Evolutionary conservation across 2,888 invertebrate genomes (phyloP).

Genomic region (Liopterus haemorrhoidalis): DNA sequence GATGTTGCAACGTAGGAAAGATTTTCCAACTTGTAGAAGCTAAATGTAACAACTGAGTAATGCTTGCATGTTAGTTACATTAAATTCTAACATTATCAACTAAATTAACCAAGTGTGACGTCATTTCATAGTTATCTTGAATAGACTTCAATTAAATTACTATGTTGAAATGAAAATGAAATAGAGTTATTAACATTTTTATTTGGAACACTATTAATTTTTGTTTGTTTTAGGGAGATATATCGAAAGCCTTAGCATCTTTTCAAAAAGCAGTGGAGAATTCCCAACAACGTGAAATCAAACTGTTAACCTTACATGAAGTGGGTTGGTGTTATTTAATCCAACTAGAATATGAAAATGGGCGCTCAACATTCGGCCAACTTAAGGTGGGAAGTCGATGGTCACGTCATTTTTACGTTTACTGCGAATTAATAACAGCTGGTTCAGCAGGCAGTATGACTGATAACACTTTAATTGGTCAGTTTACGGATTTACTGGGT

Average conservation of each 20-base stretch:
- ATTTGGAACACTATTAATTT: background rate
- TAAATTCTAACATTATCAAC: too few relatives aligned
- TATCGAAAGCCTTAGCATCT: slow-evolving; percentile 51
- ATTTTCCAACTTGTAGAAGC: too few relatives aligned
- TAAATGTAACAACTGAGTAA: too few relatives aligned
- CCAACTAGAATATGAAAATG: slow-evolving; percentile 52
- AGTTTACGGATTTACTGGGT: slow-evolving; percentile 35
- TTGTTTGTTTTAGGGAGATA: slow-evolving; percentile 51
- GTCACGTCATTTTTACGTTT: slow-evolving; percentile 61
- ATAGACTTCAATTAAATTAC: background rate
- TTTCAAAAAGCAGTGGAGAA: slow-evolving; percentile 55
- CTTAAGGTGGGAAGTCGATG: slow-evolving; percentile 57
- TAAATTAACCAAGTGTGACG: too few relatives aligned
- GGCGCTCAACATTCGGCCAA: slow-evolving; percentile 49
- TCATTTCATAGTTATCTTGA: too few relatives aligned
- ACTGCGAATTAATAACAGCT: slow-evolving; percentile 50
- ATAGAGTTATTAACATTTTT: too few relatives aligned
- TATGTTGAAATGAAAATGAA: slow-evolving; percentile 2
- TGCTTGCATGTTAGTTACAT: too few relatives aligned
- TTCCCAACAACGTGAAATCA: slow-evolving; percentile 58
- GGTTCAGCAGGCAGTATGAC: slow-evolving; percentile 37
- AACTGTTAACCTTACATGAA: slow-evolving; percentile 54
- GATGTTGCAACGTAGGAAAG: too few relatives aligned
- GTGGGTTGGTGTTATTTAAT: slow-evolving; percentile 64
- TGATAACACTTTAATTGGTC: slow-evolving; percentile 35